Base-by-base conservation (phyloP, 2,888 invertebrate genomes). In the Nasonovia ribisnigri region DNA sequence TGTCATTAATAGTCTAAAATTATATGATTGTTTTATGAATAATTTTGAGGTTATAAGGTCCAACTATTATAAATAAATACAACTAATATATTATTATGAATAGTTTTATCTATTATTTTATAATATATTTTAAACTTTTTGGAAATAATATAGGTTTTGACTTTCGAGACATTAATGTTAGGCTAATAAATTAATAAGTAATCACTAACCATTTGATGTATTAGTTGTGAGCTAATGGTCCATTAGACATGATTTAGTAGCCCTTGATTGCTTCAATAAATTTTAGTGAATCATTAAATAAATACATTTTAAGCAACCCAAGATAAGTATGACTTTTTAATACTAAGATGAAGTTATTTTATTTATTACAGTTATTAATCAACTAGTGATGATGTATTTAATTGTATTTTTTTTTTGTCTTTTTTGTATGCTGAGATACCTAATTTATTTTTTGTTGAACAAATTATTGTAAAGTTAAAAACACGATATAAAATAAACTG, bases 1-100 rank as follows among this genome's bases (percentile, higher is more conserved):
- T 92, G 77, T 92, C 77, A 92, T 92, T 92, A 77, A 88, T 88
- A 88, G 51, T 51, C 6, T 67, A 92, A 77, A 92, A 87, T 91
- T 60, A 87, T 87, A 87, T 54, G 46, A 87, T 92, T 77, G 67
- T 88, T n/a, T 77, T 54, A 43, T 60, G 10, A 84, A 92, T 87
- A 60, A 92, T 36, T 77, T 90, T 20, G 46, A 57, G 42, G 54
- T 24, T 51, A 54, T 54, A 36, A 51, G n/a, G 16, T 88, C n/a
- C 24, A 11, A 36, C 8, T 88, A 42, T 36, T 88, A 51, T 36
- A 8, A 26, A 29, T 86, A 86, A 51, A 26, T 4, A 26, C 29
- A 86, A 26, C 84, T 84, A 60, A 29, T 42, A 84, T 43, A 46
- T 8, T 46, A 46, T 86, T 36, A 86, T 46, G 29, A 86, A 26